phyloP scores from a whole-genome alignment of 2,888 invertebrate genomes.

The Heliconius ismenius region DNA sequence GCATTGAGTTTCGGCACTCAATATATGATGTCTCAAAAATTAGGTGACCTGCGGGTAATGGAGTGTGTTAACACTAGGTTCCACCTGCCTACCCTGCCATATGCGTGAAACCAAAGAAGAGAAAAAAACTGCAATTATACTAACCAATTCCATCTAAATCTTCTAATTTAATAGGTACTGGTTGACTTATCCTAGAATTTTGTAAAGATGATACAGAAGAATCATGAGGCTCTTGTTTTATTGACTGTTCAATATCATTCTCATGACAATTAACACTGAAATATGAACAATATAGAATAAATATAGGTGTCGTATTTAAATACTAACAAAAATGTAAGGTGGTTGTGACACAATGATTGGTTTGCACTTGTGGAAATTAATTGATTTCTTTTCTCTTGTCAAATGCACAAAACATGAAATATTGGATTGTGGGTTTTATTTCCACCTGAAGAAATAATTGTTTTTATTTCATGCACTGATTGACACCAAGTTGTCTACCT shows the following conservation, averaged over 20 bases:
- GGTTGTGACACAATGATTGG: too few relatives aligned
- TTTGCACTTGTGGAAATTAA: too few relatives aligned
- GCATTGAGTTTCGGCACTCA: too few relatives aligned
- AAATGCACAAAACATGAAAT: too few relatives aligned
- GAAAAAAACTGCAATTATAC: slow-evolving; percentile 31
- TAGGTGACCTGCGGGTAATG: too few relatives aligned
- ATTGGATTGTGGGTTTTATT: neutral
- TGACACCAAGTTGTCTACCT: neutral
- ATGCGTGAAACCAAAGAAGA: too few relatives aligned
- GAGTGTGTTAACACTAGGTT: too few relatives aligned
- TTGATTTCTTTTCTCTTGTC: too few relatives aligned
- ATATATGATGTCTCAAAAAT: too few relatives aligned
- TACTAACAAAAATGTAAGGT: too few relatives aligned
- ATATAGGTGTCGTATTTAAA: neutral
- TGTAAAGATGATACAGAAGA: slow-evolving; percentile 49
- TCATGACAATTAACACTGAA: slow-evolving; percentile 56
- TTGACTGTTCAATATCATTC: slow-evolving; percentile 59
- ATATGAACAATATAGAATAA: neutral
- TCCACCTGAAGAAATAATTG: neutral
- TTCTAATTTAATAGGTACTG: slow-evolving; percentile 75
- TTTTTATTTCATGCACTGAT: neutral
- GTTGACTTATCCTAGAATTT: slow-evolving; percentile 60
- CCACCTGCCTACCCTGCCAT: too few relatives aligned
- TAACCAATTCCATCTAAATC: slow-evolving; percentile 78
- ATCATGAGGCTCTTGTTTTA: slow-evolving; percentile 71